Percentiles rank a stretch among this genome's conserved stretches.
Conservation (phyloP, 2,888 invertebrate genomes). For the Cinara cedri region DNA sequence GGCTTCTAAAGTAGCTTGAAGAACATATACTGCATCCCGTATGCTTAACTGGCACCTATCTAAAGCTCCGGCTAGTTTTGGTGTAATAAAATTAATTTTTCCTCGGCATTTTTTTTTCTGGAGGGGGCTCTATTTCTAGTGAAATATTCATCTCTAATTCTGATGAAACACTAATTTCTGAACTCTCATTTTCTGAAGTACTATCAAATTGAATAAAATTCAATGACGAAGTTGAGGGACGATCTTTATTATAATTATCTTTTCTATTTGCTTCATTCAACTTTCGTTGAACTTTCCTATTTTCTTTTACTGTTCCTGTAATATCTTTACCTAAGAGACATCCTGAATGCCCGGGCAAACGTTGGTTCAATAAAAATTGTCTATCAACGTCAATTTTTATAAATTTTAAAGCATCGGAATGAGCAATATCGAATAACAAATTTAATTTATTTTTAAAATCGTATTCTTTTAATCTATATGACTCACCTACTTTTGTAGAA, state of each 20-base stretch:
- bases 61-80: too few relatives aligned
- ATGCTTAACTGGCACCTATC: too few relatives aligned
- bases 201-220: constrained; percentile 10
- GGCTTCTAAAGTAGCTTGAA: too few relatives aligned
- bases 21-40: too few relatives aligned
- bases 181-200: constrained; percentile 26
- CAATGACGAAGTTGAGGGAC: too few relatives aligned
- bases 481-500: constrained; percentile 19
- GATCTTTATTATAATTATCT: constrained; percentile 6
- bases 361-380: constrained; percentile 20
- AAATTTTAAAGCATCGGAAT: neutral
- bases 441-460: constrained; percentile 10
- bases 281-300: constrained; percentile 16
- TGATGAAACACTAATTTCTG: constrained; percentile 7
- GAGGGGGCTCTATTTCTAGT: too few relatives aligned
- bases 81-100: too few relatives aligned
- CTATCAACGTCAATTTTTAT: constrained; percentile 25
- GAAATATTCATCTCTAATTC: constrained; percentile 10
- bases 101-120: too few relatives aligned
- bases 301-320: constrained; percentile 30
- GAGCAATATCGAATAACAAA: too few relatives aligned
- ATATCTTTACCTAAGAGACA: constrained; percentile 24
- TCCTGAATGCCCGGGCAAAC: constrained; percentile 26
- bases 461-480: constrained; percentile 30
- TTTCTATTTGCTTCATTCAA: too few relatives aligned